Base-by-base conservation (phyloP, 1,140 invertebrate genomes). In the Oryzaephilus surinamensis region DNA sequence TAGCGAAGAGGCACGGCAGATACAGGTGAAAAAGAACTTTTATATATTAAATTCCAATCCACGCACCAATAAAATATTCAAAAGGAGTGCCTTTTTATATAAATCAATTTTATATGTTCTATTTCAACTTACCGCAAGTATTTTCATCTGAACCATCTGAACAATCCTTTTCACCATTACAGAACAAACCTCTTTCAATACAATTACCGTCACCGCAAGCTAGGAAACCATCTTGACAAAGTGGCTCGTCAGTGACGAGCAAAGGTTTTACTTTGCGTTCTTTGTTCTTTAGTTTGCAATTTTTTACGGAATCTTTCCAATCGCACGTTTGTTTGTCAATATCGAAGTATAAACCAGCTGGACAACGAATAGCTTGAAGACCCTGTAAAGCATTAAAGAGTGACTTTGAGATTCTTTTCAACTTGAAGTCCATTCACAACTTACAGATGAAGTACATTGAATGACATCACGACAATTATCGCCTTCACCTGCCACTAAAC, bases 301-400 rank as follows among this genome's bases (percentile, higher is more conserved):
- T 94, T 61, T 89, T 91, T 0, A 95, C 90, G 2, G 87, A 76
- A 43, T 82, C 84, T 61, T 92, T 94, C 90, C 90, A 95, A 59
- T 94, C 88, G 59, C 90, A 95, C 2, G 90, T 94, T 65, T 95
- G 91, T 62, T 93, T 92, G 56, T 94, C 89, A 52, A 94, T 92
- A 60, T 95, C 90, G 65, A 95, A 95, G 58, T 81, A 91, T 39
- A 95, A 67, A 64, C 90, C 90, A 32, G 89, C 86, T 11, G 90
- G 90, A 62, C 91, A 94, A 59, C 89, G 76, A 52, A 94, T 86
- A 12, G 87, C 88, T 74, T 93, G 86, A 17, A 94, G 75, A 51
- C 89, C 89, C 80, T 85, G 60, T 35, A 63, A 48, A 20, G 8
- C 39, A 35, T 18, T 29, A 41, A 18, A 37, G 17, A 29, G 12